Percentiles rank a stretch among this genome's conserved stretches.
Conservation (phyloP, 2,888 invertebrate species). For the Pollenia griseotomentosa region DNA sequence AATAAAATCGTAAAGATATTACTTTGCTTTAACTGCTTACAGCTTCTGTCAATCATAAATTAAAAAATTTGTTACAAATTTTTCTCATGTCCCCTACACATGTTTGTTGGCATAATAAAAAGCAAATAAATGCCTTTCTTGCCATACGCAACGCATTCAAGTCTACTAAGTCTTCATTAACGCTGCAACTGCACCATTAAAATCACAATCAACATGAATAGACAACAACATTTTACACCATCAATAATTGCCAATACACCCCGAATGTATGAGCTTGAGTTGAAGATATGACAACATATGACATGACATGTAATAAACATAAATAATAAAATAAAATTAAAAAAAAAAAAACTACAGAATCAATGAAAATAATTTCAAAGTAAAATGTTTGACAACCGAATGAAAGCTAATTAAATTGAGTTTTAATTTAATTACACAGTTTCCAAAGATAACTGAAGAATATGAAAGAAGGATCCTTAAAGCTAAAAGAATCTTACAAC, state of each 20-base stretch:
- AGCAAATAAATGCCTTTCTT: slow-evolving; percentile 42
- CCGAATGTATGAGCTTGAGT: slow-evolving; percentile 20
- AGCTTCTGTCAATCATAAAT: slow-evolving; percentile 37
- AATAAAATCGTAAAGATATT: slow-evolving; percentile 27
- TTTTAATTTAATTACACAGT: slow-evolving; percentile 65
- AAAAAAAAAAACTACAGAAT: slow-evolving; percentile 36
- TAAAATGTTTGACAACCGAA: slow-evolving; percentile 61
- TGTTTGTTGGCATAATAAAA: slow-evolving; percentile 64
- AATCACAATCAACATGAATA: slow-evolving; percentile 54
- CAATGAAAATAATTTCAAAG: slow-evolving; percentile 55
- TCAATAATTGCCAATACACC: slow-evolving; percentile 58
- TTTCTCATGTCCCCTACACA: slow-evolving; percentile 51
- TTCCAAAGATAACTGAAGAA: slow-evolving; percentile 24
- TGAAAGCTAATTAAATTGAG: slow-evolving; percentile 51
- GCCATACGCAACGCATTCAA: slow-evolving; percentile 47
- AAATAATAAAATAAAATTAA: slow-evolving; percentile 55
- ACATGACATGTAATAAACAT: slow-evolving; percentile 69
- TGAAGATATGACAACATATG: slow-evolving; percentile 58
- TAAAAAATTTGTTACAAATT: slow-evolving; percentile 58
- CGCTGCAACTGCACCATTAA: slow-evolving; percentile 58
- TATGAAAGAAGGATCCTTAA: background rate
- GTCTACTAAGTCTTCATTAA: slow-evolving; percentile 47
- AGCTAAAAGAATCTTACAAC: background rate
- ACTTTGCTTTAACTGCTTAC: slow-evolving; percentile 16
- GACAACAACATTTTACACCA: slow-evolving; percentile 70